phyloP scores from a whole-genome alignment of 2,888 invertebrate species.

The Stratiomys singularior region DNA sequence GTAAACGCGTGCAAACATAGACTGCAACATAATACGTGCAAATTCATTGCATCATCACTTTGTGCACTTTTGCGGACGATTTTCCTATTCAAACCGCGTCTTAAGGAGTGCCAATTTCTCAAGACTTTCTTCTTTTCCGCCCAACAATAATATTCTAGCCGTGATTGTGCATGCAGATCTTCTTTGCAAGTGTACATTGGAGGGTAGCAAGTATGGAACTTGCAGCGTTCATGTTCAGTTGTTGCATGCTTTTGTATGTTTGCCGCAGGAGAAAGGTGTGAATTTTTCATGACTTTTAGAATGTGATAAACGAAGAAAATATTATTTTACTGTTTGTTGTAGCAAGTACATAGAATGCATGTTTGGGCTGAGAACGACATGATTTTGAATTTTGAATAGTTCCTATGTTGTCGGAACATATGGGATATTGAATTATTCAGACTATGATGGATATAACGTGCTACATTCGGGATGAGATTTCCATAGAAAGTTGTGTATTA shows the following conservation, averaged over 20 bases:
- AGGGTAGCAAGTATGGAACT: too few relatives aligned
- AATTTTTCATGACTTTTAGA: conserved; percentile 4
- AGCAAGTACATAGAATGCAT: not conserved
- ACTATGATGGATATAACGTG: not conserved
- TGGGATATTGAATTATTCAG: not conserved
- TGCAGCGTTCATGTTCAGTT: too few relatives aligned
- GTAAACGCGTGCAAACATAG: conserved; percentile 32
- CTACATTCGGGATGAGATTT: not conserved
- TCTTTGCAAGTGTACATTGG: too few relatives aligned
- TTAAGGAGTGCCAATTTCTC: conserved; percentile 24
- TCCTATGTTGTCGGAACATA: not conserved
- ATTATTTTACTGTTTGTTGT: not conserved
- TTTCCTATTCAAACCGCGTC: conserved; percentile 30
- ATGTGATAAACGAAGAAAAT: not conserved
- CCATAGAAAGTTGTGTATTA: too few relatives aligned
- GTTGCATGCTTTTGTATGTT: not conserved
- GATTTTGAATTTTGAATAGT: not conserved
- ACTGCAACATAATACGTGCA: conserved; percentile 33
- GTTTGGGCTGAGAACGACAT: not conserved
- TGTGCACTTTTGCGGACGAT: conserved; percentile 25
- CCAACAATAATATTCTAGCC: not conserved
- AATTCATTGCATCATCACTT: not conserved
- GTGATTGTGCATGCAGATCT: conserved; percentile 3
- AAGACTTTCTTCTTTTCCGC: conserved; percentile 3
- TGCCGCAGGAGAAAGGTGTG: not conserved